Base-by-base conservation (phyloP, 2,888 invertebrate genomes). In the Polydrusus pterygomalis region DNA sequence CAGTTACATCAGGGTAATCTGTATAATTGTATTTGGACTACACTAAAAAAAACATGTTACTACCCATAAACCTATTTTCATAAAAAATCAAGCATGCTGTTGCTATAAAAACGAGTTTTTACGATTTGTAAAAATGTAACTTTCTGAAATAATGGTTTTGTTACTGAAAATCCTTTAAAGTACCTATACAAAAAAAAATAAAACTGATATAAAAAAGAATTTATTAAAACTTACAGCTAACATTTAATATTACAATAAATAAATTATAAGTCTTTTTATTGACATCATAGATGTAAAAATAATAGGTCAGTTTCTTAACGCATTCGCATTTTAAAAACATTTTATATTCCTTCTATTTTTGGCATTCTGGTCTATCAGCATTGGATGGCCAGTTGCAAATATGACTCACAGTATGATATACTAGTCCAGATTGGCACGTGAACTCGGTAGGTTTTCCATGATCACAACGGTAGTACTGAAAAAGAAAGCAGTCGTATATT, bases 381-480 rank as follows among this genome's bases (percentile, higher is more conserved):
- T 92, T 93, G 76, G 90, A 89, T 0, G 94, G 93, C 96, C 96
- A 96, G 86, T 95, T 96, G 86, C 96, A 96, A 15, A 93, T 91
- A 82, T 92, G 91, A 54, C 90, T 89, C 30, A 89, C 87, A 0
- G 91, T 90, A 83, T 96, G 93, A 89, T 93, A 97, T 3, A 94
- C 91, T 0, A 95, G 93, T 25, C 94, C 94, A 0, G 91, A 89
- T 79, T 92, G 91, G 84, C 97, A 97, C 13, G 90, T 89, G 84
- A 95, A 94, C 80, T 92, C 91, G 63, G 92, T 88, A 3, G 93
- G 92, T 83, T 92, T 92, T 6, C 94, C 95, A 85, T 95, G 93
- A 20, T 94, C 94, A 85, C 97, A 97, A 77, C 95, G 93, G 89
- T 94, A 96, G 83, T 96, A 97, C 95, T 96, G 88, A 58, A 88